Percentiles rank a stretch among this genome's conserved stretches.
These are phyloP conservation scores for Periplaneta americana DNA, from an alignment of 1,140 invertebrate genomes.

Conservation along the genomic window DNA sequence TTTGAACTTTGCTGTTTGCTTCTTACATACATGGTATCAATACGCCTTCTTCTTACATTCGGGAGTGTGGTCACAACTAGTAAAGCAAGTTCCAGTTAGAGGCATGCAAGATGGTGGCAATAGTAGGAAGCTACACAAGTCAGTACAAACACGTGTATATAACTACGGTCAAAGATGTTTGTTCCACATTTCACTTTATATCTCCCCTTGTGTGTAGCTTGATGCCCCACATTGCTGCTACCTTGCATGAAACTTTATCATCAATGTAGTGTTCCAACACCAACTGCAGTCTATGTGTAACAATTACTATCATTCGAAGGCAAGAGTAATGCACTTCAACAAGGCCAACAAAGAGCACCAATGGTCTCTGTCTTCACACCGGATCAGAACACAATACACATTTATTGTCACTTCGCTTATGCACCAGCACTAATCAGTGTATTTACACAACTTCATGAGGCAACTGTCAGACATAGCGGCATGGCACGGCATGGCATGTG, in stretches of 20 bases:
- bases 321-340: constrained; percentile 2
- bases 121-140: no score
- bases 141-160: no score
- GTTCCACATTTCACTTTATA: background rate
- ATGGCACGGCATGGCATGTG: background rate
- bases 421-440: background rate
- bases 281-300: background rate
- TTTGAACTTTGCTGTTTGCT: constrained; percentile 1
- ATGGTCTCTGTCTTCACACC: background rate
- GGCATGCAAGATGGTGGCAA: background rate
- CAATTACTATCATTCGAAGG: background rate
- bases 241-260: background rate
- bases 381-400: background rate
- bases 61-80: background rate
- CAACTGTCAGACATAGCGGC: background rate
- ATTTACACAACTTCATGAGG: background rate
- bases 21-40: background rate
- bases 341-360: constrained; percentile 7
- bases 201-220: background rate
- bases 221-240: background rate
- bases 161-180: background rate
- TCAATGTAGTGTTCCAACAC: background rate
- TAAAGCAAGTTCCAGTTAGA: background rate
- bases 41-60: background rate
- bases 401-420: background rate